Evolutionary conservation across 1,140 invertebrate species (phyloP).

Genomic region (Pseudoatta argentina): DNA sequence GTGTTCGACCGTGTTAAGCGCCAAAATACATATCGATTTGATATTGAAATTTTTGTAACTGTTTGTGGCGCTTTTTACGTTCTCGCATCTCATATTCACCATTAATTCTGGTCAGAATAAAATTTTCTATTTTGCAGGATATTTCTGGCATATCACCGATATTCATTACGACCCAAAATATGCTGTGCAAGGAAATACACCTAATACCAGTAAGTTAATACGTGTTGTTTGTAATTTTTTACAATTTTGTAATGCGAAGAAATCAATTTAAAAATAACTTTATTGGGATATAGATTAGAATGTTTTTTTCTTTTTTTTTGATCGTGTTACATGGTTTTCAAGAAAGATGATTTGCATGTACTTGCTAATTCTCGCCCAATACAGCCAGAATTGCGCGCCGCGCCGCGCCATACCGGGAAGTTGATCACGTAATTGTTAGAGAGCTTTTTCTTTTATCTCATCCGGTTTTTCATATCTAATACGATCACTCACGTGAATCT

Average conservation of each 20-base stretch:
- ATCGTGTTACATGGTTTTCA: neutral
- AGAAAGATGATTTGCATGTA: neutral
- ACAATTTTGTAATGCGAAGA: neutral
- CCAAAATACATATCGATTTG: neutral
- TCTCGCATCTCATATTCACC: neutral
- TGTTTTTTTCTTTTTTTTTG: neutral
- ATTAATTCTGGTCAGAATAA: neutral
- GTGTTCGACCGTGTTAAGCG: slow-evolving; percentile 12
- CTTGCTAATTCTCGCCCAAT: neutral
- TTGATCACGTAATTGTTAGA: slow-evolving; percentile 37
- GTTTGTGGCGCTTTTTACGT: neutral
- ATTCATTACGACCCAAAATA: slow-evolving; percentile 95
- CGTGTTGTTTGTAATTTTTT: neutral
- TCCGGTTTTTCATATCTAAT: slow-evolving; percentile 37
- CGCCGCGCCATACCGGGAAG: too few species aligned
- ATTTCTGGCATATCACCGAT: slow-evolving; percentile 97
- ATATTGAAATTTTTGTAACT: neutral
- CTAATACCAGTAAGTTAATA: slow-evolving; percentile 88
- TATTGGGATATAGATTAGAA: neutral
- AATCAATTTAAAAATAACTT: neutral
- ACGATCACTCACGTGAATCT: slow-evolving; percentile 38
- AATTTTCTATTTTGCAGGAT: slow-evolving; percentile 89
- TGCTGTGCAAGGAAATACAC: slow-evolving; percentile 90
- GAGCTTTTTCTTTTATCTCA: slow-evolving; percentile 42
- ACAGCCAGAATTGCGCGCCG: neutral